Evolutionary conservation across 2,113 vertebrate species (phyloP), one percentile per base, ranked within the genome.

Genomic region (Toxotes chatareus): DNA sequence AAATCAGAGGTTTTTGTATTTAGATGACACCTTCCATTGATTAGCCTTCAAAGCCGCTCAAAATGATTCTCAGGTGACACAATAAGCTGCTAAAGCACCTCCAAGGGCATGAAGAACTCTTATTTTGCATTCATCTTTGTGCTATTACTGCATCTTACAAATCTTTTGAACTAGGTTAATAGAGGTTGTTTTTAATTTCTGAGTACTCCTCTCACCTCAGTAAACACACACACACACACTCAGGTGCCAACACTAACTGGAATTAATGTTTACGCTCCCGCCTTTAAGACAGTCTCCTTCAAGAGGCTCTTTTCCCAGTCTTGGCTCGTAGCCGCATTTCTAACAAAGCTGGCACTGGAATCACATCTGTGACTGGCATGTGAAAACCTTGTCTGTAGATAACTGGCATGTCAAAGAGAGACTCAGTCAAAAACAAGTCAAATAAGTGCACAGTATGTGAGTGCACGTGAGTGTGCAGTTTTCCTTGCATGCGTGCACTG

Each of bases 1-100:
- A 40, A 84, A 80, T 86, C 78, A 72, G 44, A 44, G 34, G 31
- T 79, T 80, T 73, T 84, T 85, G 71, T 77, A 46, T 80, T 85
- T 76, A 56, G 61, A 78, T 60, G 55, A 36, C 7, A 31, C 63
- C 4, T 69, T 47, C 12, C 68, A 86, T 80, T 84, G 76, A 91
- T 87, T 85, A 79, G 31, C 59, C 68, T 76, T 89, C 66, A 74
- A 66, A 86, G 68, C 17, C 0, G 3, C 77, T 78, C 51, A 61
- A 47, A 85, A 59, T 68, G 9, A 80, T 53, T 73, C 40, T 72
- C 6, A 0, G 12, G 44, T 60, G 44, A 75, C 36, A 60, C 46
- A 73, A 76, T 51, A 46, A 81, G 72, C 85, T 68, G 75, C 67
- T 70, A 61, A 51, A 47, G 61, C 59, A 46, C 44, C 65, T 59